phyloP scores from a whole-genome alignment of 2,797 vertebrate species.

The Meriones psammophilus region DNA sequence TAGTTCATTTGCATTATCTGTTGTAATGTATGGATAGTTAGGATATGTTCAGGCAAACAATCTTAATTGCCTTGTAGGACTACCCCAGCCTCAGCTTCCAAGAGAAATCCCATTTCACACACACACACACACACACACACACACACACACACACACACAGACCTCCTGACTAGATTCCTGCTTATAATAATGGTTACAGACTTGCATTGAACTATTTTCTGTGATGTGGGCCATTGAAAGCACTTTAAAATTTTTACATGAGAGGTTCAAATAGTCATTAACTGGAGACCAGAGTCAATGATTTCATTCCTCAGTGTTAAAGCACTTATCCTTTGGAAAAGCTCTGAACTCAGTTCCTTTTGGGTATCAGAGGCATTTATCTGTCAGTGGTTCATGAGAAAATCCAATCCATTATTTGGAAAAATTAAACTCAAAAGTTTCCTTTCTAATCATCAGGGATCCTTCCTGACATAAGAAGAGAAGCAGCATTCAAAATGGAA shows the following conservation, averaged over 20 bases:
- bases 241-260: background rate
- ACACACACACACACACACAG: no score
- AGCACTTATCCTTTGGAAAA: background rate
- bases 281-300: background rate
- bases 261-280: background rate
- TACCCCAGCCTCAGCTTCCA: background rate
- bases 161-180: background rate
- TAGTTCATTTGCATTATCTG: background rate
- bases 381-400: background rate
- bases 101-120: background rate
- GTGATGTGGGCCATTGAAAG: background rate
- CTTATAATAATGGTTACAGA: background rate
- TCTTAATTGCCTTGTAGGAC: background rate
- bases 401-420: background rate
- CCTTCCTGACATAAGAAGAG: background rate
- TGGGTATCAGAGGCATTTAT: background rate
- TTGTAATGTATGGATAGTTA: background rate
- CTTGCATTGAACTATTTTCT: background rate
- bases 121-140: no score
- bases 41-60: background rate
- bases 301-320: background rate
- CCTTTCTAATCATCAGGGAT: background rate
- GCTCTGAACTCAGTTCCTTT: background rate
- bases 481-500: background rate
- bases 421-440: constrained; percentile 16